A percentile compares a stretch with the other conserved stretches of the same genome.
These are phyloP conservation scores for Dermatophagoides farinae DNA, from an alignment of 1,140 invertebrate species.

Conservation along the genomic window DNA sequence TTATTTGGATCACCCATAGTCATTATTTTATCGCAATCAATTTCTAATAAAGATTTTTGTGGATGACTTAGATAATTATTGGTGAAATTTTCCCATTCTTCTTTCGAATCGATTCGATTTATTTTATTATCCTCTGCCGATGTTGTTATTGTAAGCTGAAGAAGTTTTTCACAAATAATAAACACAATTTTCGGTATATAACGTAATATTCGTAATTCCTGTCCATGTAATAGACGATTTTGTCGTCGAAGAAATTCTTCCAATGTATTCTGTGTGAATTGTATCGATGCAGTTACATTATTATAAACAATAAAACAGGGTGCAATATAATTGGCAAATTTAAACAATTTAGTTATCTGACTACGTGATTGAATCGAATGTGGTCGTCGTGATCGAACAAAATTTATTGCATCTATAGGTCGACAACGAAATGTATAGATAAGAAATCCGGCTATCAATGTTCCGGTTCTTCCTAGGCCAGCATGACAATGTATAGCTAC, in stretches of 20 bases:
- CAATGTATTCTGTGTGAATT: constrained; percentile 34
- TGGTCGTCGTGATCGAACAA: constrained; percentile 27
- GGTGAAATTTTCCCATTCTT: background rate
- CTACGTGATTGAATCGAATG: constrained; percentile 56
- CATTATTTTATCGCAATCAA: background rate
- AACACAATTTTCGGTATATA: constrained; percentile 43
- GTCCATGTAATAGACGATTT: constrained; percentile 49
- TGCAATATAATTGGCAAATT: constrained; percentile 57
- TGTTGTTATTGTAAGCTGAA: constrained; percentile 1
- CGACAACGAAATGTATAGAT: constrained; percentile 40
- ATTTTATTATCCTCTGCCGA: background rate
- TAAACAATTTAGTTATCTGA: constrained; percentile 55
- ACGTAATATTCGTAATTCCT: constrained; percentile 51
- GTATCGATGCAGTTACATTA: constrained; percentile 19
- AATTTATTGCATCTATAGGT: background rate
- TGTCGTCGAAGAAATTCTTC: constrained; percentile 49
- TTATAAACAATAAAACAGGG: constrained; percentile 55
- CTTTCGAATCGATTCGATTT: background rate
- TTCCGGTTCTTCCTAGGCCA: constrained; percentile 60
- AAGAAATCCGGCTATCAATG: constrained; percentile 64
- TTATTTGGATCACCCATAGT: background rate
- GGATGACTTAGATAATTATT: background rate
- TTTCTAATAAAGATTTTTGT: background rate
- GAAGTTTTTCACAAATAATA: constrained; percentile 20
- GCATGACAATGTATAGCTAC: constrained; percentile 77